phyloP scores from a whole-genome alignment of 2,888 invertebrate genomes.

The Stratiomys singularior region DNA sequence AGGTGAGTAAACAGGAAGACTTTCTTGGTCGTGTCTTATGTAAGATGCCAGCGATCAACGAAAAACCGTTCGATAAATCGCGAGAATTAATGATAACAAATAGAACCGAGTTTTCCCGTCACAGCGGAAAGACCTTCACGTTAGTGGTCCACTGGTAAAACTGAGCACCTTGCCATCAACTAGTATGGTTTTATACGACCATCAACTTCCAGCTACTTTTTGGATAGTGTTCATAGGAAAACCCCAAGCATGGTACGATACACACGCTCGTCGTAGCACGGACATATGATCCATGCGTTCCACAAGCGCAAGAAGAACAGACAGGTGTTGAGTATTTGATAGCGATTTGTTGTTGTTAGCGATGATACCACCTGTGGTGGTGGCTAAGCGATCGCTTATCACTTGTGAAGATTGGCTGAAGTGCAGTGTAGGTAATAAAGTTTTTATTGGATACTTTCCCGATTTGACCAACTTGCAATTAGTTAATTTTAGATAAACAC shows the following conservation, averaged over 20 bases:
- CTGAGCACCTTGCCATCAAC: slow-evolving; percentile 12
- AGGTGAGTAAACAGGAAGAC: not conserved
- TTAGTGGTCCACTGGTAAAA: slow-evolving; percentile 16
- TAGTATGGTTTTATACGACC: slow-evolving; percentile 33
- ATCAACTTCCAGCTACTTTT: slow-evolving; percentile 9
- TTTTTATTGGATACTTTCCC: too few species aligned
- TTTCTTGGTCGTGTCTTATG: slow-evolving; percentile 7
- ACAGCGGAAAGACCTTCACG: slow-evolving; percentile 26
- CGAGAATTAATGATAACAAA: not conserved
- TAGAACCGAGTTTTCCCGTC: slow-evolving; percentile 1
- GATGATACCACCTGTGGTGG: not conserved
- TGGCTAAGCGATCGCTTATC: not conserved
- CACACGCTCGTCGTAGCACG: not conserved
- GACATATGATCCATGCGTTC: not conserved
- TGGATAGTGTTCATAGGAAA: not conserved
- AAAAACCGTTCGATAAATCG: not conserved
- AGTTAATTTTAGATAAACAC: too few species aligned
- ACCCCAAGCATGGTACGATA: not conserved
- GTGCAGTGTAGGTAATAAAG: too few species aligned
- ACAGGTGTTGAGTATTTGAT: not conserved
- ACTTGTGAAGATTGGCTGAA: not conserved
- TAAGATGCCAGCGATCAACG: not conserved
- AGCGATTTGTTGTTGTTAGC: not conserved
- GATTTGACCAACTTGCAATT: too few species aligned
- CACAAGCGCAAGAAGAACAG: not conserved